Evolutionary conservation across 2,888 invertebrate genomes (phyloP).

Genomic region (Mystacides longicornis): DNA sequence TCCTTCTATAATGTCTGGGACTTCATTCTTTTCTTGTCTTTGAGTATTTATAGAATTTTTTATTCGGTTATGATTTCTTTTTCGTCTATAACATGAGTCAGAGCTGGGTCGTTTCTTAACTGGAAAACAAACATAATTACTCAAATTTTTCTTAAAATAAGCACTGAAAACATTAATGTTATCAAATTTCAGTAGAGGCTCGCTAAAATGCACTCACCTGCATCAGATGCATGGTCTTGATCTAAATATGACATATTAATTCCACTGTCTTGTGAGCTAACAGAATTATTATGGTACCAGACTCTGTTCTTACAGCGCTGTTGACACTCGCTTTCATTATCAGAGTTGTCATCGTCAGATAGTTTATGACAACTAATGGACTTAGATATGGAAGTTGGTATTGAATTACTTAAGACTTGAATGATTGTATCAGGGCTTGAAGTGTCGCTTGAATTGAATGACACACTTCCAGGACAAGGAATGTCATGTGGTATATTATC

Average conservation of each 20-base stretch:
- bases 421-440: slow-evolving; percentile 48
- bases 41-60: slow-evolving; percentile 34
- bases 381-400: slow-evolving; percentile 43
- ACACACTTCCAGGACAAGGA: slow-evolving; percentile 39
- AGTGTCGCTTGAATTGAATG: slow-evolving; percentile 48
- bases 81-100: slow-evolving; percentile 39
- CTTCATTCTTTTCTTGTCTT: slow-evolving; percentile 45
- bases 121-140: slow-evolving; percentile 30
- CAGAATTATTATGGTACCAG: slow-evolving; percentile 60
- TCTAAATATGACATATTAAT: slow-evolving; percentile 69
- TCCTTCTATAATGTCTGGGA: slow-evolving; percentile 48
- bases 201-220: slow-evolving; percentile 9
- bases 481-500: slow-evolving; percentile 42
- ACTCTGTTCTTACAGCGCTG: slow-evolving; percentile 48
- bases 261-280: slow-evolving; percentile 71
- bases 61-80: slow-evolving; percentile 38
- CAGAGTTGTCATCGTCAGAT: slow-evolving; percentile 51
- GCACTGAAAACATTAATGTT: not conserved
- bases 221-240: slow-evolving; percentile 46
- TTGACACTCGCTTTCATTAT: slow-evolving; percentile 42
- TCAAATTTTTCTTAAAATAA: too few species aligned
- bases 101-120: slow-evolving; percentile 40
- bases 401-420: slow-evolving; percentile 39
- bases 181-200: not conserved
- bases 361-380: slow-evolving; percentile 50